phyloP scores from a whole-genome alignment of 2,113 vertebrate species.

The Chionomys nivalis region DNA sequence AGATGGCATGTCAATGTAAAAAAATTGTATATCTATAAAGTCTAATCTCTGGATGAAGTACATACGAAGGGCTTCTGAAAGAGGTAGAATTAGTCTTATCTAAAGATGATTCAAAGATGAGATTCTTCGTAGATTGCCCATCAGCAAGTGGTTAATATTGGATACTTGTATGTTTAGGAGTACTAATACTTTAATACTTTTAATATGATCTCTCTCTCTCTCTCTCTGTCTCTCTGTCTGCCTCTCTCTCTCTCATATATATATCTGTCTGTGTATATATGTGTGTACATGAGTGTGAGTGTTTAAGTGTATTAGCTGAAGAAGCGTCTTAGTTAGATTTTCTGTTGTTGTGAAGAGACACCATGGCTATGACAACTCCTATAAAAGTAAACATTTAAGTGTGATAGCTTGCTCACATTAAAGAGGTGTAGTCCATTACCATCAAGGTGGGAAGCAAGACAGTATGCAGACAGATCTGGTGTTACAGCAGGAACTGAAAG shows the following conservation, averaged over 20 bases:
- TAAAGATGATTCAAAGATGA: background rate
- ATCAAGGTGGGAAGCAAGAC: background rate
- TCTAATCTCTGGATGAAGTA: background rate
- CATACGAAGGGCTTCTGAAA: background rate
- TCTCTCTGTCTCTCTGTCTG: rapidly evolving
- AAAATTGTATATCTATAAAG: background rate
- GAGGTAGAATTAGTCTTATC: background rate
- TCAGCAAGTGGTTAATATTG: background rate
- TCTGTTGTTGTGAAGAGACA: background rate
- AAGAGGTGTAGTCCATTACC: background rate
- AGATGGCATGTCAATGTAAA: background rate
- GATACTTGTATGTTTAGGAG: background rate
- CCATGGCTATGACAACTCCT: background rate
- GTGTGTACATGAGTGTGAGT: background rate
- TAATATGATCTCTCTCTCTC: background rate
- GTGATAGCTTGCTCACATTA: background rate
- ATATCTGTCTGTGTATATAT: background rate
- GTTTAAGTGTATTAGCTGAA: background rate
- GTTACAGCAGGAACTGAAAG: background rate
- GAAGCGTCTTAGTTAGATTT: background rate
- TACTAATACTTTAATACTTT: background rate
- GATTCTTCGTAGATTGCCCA: background rate
- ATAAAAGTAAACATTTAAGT: background rate
- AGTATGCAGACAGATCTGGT: background rate
- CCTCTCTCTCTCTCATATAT: background rate